Conservation (phyloP, 2,888 invertebrate genomes). For the Brachyopa scutellaris region DNA sequence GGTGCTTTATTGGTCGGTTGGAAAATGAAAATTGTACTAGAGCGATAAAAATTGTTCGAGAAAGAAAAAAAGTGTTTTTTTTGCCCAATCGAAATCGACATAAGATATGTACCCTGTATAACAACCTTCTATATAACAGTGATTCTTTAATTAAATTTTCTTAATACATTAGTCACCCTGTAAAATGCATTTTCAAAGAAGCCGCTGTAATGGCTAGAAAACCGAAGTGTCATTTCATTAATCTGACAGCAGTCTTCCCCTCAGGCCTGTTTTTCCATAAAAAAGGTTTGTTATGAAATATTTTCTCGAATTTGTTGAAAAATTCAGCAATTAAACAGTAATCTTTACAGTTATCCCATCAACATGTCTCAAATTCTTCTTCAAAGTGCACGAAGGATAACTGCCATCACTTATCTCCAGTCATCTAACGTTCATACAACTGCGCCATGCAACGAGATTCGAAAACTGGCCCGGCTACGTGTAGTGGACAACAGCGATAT, state of each 20-base stretch:
- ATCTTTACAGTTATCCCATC: background rate
- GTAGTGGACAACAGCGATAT: slow-evolving; percentile 99
- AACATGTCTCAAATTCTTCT: slow-evolving; percentile 28
- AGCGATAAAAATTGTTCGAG: too few relatives aligned
- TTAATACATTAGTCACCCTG: too few relatives aligned
- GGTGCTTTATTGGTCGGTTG: too few relatives aligned
- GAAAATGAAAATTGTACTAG: too few relatives aligned
- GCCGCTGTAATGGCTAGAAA: background rate
- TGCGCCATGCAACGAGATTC: slow-evolving; percentile 85
- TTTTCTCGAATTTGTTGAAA: background rate
- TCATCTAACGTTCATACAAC: slow-evolving; percentile 84
- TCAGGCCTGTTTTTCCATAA: background rate
- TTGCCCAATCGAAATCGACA: too few relatives aligned
- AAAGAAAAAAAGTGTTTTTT: too few relatives aligned
- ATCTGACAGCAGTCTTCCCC: background rate
- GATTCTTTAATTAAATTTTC: too few relatives aligned
- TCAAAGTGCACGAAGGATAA: slow-evolving; percentile 1
- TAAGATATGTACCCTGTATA: too few relatives aligned
- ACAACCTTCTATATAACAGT: too few relatives aligned
- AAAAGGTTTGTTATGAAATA: slow-evolving; percentile 51
- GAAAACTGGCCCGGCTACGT: slow-evolving; percentile 89
- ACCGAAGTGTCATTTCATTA: background rate
- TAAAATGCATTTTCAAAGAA: background rate
- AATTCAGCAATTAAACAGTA: background rate
- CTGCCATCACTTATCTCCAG: background rate